phyloP scores from a whole-genome alignment of 2,113 vertebrate species.

The Serilophus lunatus region DNA sequence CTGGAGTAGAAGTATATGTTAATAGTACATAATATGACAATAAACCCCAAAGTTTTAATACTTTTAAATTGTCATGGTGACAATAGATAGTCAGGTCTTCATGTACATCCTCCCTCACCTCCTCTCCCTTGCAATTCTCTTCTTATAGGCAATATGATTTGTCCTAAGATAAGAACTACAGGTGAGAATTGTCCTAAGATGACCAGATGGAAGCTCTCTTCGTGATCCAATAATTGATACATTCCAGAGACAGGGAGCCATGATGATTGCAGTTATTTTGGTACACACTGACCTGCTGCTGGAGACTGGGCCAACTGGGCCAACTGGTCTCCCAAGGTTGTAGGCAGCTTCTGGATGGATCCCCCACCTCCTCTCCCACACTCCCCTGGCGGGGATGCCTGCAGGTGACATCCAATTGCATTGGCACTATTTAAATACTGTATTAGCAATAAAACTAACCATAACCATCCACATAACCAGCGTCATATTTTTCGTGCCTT shows the following conservation, averaged over 20 bases:
- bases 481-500: background rate
- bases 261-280: background rate
- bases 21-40: background rate
- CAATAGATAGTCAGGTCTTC: background rate
- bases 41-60: background rate
- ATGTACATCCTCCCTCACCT: rapidly evolving
- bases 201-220: background rate
- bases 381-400: background rate
- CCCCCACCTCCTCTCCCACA: too few relatives aligned
- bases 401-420: background rate
- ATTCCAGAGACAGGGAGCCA: background rate
- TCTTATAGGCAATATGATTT: background rate
- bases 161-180: background rate
- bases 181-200: background rate
- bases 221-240: background rate
- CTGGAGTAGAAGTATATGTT: background rate
- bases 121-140: background rate
- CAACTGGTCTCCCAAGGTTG: background rate
- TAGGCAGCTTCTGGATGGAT: background rate
- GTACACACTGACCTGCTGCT: background rate
- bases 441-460: background rate
- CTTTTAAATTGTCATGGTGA: background rate
- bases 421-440: background rate
- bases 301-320: background rate
- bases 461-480: background rate